Base-by-base conservation (phyloP, 1,140 invertebrate species). In the Heterodera schachtii region DNA sequence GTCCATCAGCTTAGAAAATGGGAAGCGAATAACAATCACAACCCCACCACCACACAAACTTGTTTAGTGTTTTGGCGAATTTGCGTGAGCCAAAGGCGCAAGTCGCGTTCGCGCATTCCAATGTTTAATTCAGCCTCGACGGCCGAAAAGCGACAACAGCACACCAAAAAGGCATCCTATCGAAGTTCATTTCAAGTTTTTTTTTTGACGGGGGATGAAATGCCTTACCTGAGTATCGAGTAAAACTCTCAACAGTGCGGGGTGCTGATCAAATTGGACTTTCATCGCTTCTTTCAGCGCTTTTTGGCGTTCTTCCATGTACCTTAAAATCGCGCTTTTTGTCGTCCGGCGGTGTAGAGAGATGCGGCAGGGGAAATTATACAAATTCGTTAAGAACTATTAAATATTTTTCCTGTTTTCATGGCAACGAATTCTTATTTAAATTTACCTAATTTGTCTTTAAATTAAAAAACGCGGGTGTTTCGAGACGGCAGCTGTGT, bases 41-140 rank as follows among this genome's bases (percentile, higher is more conserved):
- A 19, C 57, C 8, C 57, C 13, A 9, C 21, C 49, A 52, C 11
- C 0, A 6, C 64, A 64, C 79, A 5, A 66, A 87, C 87, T 13
- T 85, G 70, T 75, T 90, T 89, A 5, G 88, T 84, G 41, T 80
- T 66, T 9, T 87, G 47, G 44, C 80, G 80, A 46, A 86, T 71
- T 49, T 82, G 83, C 4, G 87, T 64, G 2, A 83, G 70, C 89
- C 89, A 89, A 43, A 78, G 66, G 16, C 88, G 75, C 5, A 89
- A 73, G 75, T 89, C 88, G 11, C 83, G 73, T 83, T 89, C 88
- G 6, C 88, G 83, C 86, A 89, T 88, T 57, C 88, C 88, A 79
- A 87, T 81, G 67, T 78, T 81, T 13, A 90, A 60, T 79, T 89
- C 88, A 9, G 82, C 81, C 71, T 90, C 89, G 3, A 82, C 79